These are phyloP conservation scores for Sardina pilchardus DNA, from an alignment of 2,113 vertebrate species.

Conservation along the genomic window DNA sequence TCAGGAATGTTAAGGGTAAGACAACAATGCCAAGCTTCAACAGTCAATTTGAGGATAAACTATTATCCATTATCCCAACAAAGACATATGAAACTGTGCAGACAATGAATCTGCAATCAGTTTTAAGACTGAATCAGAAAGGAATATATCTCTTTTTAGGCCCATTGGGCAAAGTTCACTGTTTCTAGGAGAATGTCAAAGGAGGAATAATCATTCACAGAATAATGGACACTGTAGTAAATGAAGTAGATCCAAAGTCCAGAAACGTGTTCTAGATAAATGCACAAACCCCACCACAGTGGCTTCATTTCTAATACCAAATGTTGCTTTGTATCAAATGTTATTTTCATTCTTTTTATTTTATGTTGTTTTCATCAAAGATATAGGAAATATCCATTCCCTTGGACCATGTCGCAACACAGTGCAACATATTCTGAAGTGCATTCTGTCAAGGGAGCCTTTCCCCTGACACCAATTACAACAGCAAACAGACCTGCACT, in stretches of 20 bases:
- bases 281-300: background rate
- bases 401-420: slow-evolving; percentile 9
- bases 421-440: background rate
- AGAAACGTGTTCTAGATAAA: background rate
- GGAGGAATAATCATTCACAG: background rate
- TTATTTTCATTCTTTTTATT: no score
- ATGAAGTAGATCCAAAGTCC: background rate
- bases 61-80: background rate
- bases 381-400: background rate
- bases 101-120: background rate
- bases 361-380: no score
- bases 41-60: background rate
- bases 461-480: slow-evolving; percentile 6
- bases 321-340: background rate
- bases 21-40: background rate
- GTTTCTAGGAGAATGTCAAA: background rate
- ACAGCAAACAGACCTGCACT: background rate
- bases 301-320: background rate
- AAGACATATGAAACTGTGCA: background rate
- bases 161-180: background rate
- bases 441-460: background rate
- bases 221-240: background rate
- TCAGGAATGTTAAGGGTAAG: background rate
- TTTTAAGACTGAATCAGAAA: background rate
- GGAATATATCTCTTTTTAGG: background rate